Evolutionary conservation across 2,797 vertebrate species (phyloP), one percentile per base, ranked within the genome.

Genomic region (Prionace glauca): DNA sequence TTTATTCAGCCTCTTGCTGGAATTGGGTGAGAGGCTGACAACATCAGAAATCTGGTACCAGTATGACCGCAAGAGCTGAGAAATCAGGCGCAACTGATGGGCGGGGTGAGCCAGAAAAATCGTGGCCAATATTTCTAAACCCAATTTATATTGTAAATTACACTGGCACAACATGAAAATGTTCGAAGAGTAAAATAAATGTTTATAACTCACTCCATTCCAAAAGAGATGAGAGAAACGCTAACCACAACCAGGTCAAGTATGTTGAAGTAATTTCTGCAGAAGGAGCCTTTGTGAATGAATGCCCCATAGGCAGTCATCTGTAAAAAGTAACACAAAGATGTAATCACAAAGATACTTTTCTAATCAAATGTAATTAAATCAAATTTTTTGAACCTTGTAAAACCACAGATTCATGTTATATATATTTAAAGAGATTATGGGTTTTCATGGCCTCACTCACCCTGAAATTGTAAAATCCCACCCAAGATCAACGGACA

Each of bases 181-280:
- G 50, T 95, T 74, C 29, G 50, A 22, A 5, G 60, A 50, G 12
- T 29, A 74, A 50, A 50, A 74, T 72, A 41, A 72, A 12, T 29
- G 32, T 62, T 62, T 36, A 50, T 50, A 94, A 99, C 99, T 99
- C 97, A 99, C 99, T 99, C 99, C 97, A 99, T 99, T 96, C 99
- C 99, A 96, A 99, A 99, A 96, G 99, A 99, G 98, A 99, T 99
- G 98, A 99, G 99, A 77, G 99, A 99, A 96, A 99, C 99, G 95
- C 99, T 99, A 98, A 99, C 99, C 97, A 99, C 99, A 97, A 99
- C 98, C 97, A 99, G 98, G 97, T 99, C 99, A 96, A 99, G 96
- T 97, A 99, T 99, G 98, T 99, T 99, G 97, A 99, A 99, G 97
- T 99, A 99, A 97, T 99, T 99, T 96, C 99, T 98, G 97, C 99